Evolutionary conservation across 1,140 invertebrate species (phyloP).

Genomic region (Polypedilum vanderplanki): DNA sequence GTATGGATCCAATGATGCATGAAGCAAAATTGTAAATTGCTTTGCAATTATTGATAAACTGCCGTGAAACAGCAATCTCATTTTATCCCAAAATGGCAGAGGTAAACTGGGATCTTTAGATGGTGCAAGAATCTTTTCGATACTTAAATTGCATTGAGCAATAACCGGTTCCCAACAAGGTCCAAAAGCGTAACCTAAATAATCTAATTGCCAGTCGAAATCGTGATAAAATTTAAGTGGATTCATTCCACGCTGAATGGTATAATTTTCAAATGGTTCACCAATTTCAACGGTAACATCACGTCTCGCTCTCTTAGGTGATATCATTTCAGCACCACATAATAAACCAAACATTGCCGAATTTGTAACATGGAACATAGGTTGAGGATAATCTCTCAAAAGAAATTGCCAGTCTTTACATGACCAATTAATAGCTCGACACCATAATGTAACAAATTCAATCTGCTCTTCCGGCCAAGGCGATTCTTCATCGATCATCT

Average conservation of each 20-base stretch:
- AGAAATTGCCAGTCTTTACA: conserved; percentile 80
- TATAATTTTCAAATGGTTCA: conserved; percentile 63
- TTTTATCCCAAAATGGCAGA: conserved; percentile 96
- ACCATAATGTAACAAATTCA: conserved; percentile 91
- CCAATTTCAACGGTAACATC: conserved; percentile 65
- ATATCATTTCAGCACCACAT: conserved; percentile 81
- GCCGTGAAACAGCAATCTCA: conserved; percentile 86
- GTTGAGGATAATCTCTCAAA: conserved; percentile 93
- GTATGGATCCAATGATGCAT: conserved; percentile 94
- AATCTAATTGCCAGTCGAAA: conserved; percentile 86
- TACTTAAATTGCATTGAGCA: conserved; percentile 89
- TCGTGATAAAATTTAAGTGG: conserved; percentile 97
- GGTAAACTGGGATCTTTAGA: conserved; percentile 90
- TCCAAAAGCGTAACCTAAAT: conserved; percentile 88
- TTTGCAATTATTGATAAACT: conserved; percentile 78
- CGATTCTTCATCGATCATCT: conserved; percentile 73
- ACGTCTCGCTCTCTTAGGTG: conserved; percentile 66
- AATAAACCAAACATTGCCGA: conserved; percentile 84
- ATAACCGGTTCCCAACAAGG: conserved; percentile 98
- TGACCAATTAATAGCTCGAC: conserved; percentile 70
- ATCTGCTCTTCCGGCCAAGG: conserved; percentile 87
- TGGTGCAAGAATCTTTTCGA: conserved; percentile 76
- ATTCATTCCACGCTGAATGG: conserved; percentile 81
- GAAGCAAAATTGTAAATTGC: conserved; percentile 79
- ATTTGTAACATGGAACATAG: conserved; percentile 73